Percentiles rank a stretch among this genome's conserved stretches.
Conservation (phyloP, 2,797 vertebrate genomes). For the Mormyrops attenuatus region DNA sequence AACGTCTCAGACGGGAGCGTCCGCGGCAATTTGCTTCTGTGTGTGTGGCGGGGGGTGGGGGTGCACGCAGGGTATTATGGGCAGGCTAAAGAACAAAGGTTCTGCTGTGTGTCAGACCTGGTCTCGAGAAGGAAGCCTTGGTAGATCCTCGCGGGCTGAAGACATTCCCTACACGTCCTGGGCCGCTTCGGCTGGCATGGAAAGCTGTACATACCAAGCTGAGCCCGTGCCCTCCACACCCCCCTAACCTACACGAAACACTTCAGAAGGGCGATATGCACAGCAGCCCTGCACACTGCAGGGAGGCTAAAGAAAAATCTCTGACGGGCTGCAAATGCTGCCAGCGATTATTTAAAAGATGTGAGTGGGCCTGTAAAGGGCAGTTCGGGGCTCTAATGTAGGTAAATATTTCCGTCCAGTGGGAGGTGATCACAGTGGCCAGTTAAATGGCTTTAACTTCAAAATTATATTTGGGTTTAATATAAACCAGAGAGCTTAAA, state of each 20-base stretch:
- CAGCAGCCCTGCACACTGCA: background rate
- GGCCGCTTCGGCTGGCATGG: background rate
- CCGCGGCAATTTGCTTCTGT: background rate
- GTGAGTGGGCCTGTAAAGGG: background rate
- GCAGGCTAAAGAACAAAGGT: background rate
- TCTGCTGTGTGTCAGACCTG: background rate
- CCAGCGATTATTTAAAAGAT: background rate
- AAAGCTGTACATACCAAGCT: background rate
- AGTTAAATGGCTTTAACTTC: background rate
- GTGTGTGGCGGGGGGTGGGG: background rate
- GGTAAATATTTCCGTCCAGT: background rate
- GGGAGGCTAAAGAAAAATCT: background rate
- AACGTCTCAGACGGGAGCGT: background rate
- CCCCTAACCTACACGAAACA: background rate
- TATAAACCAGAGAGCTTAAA: background rate
- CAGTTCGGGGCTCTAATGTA: background rate
- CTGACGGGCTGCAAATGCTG: background rate
- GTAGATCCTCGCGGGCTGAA: background rate
- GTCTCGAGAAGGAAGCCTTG: slow-evolving; percentile 10
- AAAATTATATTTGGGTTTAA: background rate
- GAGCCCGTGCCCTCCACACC: background rate
- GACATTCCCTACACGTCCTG: slow-evolving; percentile 7
- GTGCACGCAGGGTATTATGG: background rate
- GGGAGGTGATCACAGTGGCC: background rate
- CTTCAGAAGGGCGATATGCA: background rate